Evolutionary conservation across 2,888 invertebrate genomes (phyloP).

Genomic region (Koerneria pararmatus): DNA sequence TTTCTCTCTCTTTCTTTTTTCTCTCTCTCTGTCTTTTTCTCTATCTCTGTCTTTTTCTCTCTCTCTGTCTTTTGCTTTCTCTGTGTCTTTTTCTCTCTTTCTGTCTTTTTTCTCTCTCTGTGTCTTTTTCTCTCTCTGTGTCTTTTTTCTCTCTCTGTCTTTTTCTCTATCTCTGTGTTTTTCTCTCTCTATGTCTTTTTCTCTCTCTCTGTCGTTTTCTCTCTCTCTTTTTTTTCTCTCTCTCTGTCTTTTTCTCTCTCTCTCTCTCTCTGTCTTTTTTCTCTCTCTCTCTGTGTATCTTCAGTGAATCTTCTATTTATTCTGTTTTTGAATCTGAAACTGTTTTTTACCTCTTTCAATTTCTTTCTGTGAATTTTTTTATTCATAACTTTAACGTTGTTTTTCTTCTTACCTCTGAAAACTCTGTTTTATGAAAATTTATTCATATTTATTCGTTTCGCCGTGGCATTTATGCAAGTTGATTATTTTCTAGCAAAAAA

Average conservation of each 20-base stretch:
- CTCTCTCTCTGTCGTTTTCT: constrained; percentile 1
- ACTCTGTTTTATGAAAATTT: no score
- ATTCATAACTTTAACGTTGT: no score
- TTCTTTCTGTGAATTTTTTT: no score
- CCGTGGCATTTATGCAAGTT: no score
- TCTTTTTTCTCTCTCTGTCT: not conserved
- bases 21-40: not conserved
- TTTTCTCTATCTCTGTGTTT: not conserved
- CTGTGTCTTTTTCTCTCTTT: constrained; percentile 8
- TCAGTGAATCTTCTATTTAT: not conserved
- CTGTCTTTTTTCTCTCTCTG: not conserved
- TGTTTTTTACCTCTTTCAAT: no score
- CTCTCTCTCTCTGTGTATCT: not conserved
- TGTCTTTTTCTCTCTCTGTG: not conserved
- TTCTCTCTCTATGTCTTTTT: not conserved
- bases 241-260: not conserved
- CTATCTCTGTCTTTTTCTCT: not conserved
- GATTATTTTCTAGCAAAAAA: no score
- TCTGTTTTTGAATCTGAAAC: no score
- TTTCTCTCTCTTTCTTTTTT: no score
- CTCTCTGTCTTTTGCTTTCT: not conserved
- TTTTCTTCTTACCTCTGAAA: no score
- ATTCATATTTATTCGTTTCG: no score
- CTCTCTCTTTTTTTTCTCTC: constrained; percentile 4
- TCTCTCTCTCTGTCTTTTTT: not conserved